Base-by-base conservation (phyloP, 23 tunicate genomes). In the Botrylloides violaceus region DNA sequence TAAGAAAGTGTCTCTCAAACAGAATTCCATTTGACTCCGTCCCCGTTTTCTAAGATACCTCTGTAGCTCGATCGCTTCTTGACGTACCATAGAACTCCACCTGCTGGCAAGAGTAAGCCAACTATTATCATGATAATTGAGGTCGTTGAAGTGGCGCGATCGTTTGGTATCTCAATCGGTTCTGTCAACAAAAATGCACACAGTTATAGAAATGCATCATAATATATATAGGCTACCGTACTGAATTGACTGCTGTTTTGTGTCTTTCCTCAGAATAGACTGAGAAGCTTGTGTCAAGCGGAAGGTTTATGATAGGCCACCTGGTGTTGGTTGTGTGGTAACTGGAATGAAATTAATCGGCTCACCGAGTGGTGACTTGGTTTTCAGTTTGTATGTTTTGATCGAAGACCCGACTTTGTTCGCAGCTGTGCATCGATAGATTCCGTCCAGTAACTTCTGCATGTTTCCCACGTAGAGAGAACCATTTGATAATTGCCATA, bases 341-440 rank as follows among this genome's bases (percentile, higher is more conserved):
- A n/a, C n/a, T n/a, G n/a, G n/a, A n/a, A n/a, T n/a, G n/a, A n/a
- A n/a, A n/a, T n/a, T n/a, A n/a, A n/a, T n/a, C n/a, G n/a, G n/a
- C 15, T 43, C 15, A 43, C 53, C 53, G 15, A 43, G 53, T 43
- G 53, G 53, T 15, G 53, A 43, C 15, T 43, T 43, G 53, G 12
- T 43, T 15, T 43, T 9, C 12, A 68, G 74, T 37, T 35, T 0
- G 74, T 32, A 37, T 43, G 74, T 68, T 43, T 37, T 68, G n/a
- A 68, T 19, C 18, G 74, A 68, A 32, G 36, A 25, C 26, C 74
- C 74, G 21, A 35, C 58, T 30, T 68, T 68, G 74, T 68, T 68
- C 4, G 5, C 32, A 20, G 74, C 74, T 4, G 58, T 68, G 74
- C 74, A 68, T 12, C 58, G 56, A 28, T 36, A 68, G 29, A 26